Evolutionary conservation across 2,888 invertebrate species (phyloP).

Genomic region (Podotricha telesiphe): DNA sequence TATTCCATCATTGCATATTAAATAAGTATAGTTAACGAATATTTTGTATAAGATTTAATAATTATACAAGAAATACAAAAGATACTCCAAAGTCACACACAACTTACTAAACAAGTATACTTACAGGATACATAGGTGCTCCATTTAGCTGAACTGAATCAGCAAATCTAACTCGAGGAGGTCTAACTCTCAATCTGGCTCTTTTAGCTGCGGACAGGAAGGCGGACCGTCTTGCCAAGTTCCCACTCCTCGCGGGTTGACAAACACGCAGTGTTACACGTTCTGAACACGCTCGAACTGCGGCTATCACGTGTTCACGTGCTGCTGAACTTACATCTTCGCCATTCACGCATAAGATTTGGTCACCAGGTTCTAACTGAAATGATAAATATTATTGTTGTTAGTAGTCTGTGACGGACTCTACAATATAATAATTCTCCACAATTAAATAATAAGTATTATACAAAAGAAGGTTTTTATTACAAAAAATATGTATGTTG

Average conservation of each 20-base stretch:
- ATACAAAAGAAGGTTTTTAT: too few relatives aligned
- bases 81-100: not conserved
- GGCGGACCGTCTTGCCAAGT: constrained; percentile 89
- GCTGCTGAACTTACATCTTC: constrained; percentile 94
- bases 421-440: too few relatives aligned
- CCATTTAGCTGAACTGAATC: constrained; percentile 95
- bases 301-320: constrained; percentile 93
- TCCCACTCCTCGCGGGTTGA: constrained; percentile 87
- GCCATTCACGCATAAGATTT: constrained; percentile 94
- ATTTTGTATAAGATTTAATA: too few relatives aligned
- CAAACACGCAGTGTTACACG: constrained; percentile 91
- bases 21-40: too few relatives aligned
- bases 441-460: too few relatives aligned
- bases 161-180: constrained; percentile 93
- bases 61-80: too few relatives aligned
- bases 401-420: too few relatives aligned
- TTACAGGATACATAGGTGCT: constrained; percentile 90
- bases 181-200: constrained; percentile 90
- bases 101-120: constrained; percentile 45
- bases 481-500: too few relatives aligned
- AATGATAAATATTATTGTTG: constrained; percentile 47
- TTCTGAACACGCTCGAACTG: constrained; percentile 91
- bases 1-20: too few relatives aligned
- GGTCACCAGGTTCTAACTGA: constrained; percentile 93
- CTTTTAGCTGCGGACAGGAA: constrained; percentile 94